These are phyloP conservation scores for Eudasyphora cyanicolor DNA, from an alignment of 2,888 invertebrate genomes.

Conservation along the genomic window DNA sequence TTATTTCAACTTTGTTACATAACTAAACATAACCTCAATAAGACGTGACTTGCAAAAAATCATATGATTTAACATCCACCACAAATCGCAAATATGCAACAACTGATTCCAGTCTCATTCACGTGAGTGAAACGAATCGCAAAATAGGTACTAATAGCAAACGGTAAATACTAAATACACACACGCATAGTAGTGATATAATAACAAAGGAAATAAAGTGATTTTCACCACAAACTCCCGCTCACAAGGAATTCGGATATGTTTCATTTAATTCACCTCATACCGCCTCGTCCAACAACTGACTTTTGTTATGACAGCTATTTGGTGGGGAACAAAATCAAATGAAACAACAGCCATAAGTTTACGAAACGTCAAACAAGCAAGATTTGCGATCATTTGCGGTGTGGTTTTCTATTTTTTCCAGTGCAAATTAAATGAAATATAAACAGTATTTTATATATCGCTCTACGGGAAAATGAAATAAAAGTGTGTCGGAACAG, in stretches of 20 bases:
- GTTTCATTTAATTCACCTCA: conserved; percentile 51
- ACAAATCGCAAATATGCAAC: background rate
- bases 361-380: conserved; percentile 65
- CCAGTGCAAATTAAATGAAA: conserved; percentile 30
- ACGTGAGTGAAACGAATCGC: too few species aligned
- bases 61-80: conserved; percentile 30
- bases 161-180: conserved; percentile 4
- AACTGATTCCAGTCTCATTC: conserved; percentile 55
- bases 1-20: too few species aligned
- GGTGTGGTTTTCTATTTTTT: conserved; percentile 37
- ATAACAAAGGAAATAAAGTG: conserved; percentile 50
- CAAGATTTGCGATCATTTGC: conserved; percentile 63
- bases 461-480: conserved; percentile 23
- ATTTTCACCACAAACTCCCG: conserved; percentile 51
- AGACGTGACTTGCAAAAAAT: conserved; percentile 50
- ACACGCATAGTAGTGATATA: conserved; percentile 11
- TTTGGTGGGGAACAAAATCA: conserved; percentile 44
- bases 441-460: conserved; percentile 20
- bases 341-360: conserved; percentile 65
- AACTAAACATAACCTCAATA: conserved; percentile 49
- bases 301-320: conserved; percentile 59
- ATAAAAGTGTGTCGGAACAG: conserved; percentile 12
- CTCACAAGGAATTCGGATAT: conserved; percentile 46
- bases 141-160: background rate
- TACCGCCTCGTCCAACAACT: conserved; percentile 46